Evolutionary conservation across 2,113 vertebrate genomes (phyloP).

Genomic region (Dicaeum eximium): DNA sequence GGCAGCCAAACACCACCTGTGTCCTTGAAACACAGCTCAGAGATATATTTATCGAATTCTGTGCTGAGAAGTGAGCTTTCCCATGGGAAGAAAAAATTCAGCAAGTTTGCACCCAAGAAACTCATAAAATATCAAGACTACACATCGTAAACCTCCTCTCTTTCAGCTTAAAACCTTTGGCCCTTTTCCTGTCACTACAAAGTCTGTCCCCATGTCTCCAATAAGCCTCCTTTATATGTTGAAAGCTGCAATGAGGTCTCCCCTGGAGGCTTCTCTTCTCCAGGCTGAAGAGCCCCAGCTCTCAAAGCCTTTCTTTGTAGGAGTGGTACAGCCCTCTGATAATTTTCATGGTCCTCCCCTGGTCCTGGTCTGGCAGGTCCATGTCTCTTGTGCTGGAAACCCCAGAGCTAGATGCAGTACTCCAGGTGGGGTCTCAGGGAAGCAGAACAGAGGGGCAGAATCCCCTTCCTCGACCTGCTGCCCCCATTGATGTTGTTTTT

Average conservation of each 20-base stretch:
- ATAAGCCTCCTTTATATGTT: not conserved
- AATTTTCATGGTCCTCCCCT: not conserved
- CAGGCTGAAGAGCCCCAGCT: not conserved
- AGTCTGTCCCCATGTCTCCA: not conserved
- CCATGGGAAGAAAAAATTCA: no score
- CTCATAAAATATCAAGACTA: no score
- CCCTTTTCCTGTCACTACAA: not conserved
- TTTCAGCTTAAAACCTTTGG: not conserved
- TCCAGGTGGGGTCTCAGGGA: not conserved
- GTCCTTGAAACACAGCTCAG: no score
- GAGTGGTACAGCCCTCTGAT: not conserved
- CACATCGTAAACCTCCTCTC: not conserved
- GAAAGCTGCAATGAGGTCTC: not conserved
- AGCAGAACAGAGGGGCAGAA: not conserved
- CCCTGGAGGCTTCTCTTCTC: not conserved
- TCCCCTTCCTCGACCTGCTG: rapidly evolving
- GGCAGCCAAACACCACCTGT: no score
- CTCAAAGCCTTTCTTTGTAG: not conserved
- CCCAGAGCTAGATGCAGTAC: not conserved
- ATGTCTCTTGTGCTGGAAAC: not conserved
- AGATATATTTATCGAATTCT: no score
- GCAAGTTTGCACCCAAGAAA: no score
- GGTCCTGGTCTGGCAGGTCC: not conserved
- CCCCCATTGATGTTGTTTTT: not conserved
- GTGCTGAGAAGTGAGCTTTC: no score